Base-by-base conservation (phyloP, 1,140 invertebrate species). In the Condylostylus longicornis region DNA sequence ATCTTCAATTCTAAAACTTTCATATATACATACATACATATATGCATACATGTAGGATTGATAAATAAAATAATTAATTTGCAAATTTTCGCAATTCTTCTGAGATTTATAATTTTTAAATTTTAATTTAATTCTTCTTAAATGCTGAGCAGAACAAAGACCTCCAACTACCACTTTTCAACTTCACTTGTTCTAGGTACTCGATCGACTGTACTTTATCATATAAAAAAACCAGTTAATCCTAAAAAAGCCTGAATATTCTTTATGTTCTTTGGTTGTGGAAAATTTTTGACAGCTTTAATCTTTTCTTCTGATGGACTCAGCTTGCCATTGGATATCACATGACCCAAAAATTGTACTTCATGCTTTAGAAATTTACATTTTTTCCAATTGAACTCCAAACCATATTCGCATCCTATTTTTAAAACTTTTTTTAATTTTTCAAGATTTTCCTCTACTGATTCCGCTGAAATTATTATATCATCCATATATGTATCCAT, bases 401-500 rank as follows among this genome's bases (percentile, higher is more conserved):
- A 36, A 1, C 51, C 58, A 49, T 52, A 54, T 3, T 57, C 31
- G 8, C 30, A 36, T 5, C 56, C 48, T 10, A 38, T 35, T 4
- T 39, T 12, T 7, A 62, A 27, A 1, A 58, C 50, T 31, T 28
- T 18, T 34, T 46, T 37, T n/a, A 51, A 22, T 30, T 46, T 47
- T 17, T 41, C 30, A n/a, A 48, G 4, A 12, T 30, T 43, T 13
- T 48, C 38, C 4, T 35, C 30, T 9, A 21, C 30, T 29, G 40
- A 18, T 25, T 35, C 17, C 13, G 27, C 47, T 17, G 48, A 48
- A 13, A 69, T 44, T 1, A 69, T 41, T 3, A 69, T 50, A 38
- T 71, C 68, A 46, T 70, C 68, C 1, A 69, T 20, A 35, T 68
- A 51, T n/a, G 32, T 9, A 12, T 40, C 33, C 2, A 40, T 6